phyloP scores from a whole-genome alignment of 2,113 vertebrate genomes.

The Urocitellus parryii region DNA sequence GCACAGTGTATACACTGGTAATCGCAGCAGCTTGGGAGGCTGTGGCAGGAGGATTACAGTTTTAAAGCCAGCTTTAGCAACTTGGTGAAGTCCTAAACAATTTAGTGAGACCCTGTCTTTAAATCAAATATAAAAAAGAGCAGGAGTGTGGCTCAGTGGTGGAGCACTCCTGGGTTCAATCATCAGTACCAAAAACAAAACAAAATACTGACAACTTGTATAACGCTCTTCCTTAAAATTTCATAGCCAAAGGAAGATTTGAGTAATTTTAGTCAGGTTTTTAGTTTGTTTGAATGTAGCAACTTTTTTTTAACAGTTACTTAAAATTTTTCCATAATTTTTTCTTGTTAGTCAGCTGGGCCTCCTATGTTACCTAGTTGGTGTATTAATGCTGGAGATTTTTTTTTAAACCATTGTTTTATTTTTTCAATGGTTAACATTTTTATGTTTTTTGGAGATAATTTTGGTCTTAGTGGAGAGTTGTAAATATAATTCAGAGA shows the following conservation, averaged over 20 bases:
- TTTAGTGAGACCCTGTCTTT: too few relatives aligned
- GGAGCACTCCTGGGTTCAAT: too few relatives aligned
- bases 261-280: background rate
- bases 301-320: conserved; percentile 28
- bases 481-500: background rate
- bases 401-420: background rate
- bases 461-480: background rate
- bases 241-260: background rate
- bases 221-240: conserved; percentile 7
- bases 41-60: too few relatives aligned
- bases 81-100: too few relatives aligned
- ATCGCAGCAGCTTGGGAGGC: too few relatives aligned
- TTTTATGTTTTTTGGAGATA: background rate
- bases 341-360: background rate
- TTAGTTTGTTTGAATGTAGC: conserved; percentile 8
- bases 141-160: too few relatives aligned
- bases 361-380: conserved; percentile 3
- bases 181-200: too few relatives aligned
- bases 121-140: too few relatives aligned
- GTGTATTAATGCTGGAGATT: background rate
- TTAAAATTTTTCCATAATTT: background rate
- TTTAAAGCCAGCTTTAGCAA: too few relatives aligned
- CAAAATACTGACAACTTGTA: background rate
- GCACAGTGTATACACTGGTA: too few relatives aligned
- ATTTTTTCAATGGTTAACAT: background rate